Evolutionary conservation across 2,797 vertebrate species (phyloP), one percentile per base, ranked within the genome.

Genomic region (Sebastes variabilis): DNA sequence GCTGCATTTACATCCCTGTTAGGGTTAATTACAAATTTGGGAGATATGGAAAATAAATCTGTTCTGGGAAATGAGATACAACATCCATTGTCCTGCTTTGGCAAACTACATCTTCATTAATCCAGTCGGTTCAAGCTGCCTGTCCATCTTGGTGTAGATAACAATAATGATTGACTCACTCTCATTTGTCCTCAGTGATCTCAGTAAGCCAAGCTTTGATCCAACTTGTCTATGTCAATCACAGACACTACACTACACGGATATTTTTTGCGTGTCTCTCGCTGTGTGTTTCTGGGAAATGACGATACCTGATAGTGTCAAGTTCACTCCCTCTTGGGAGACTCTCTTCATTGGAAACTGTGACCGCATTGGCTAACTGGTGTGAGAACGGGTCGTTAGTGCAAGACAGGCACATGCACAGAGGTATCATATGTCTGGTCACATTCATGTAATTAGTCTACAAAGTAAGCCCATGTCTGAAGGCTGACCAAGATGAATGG

Each of bases 381-480:
- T 86, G 81, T 92, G 87, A 90, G 88, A 84, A 73, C 10, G 54
- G 81, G 84, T 87, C 75, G 74, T 93, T 83, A 61, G 77, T 74
- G 68, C 12, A 73, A 80, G 67, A 75, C 80, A 60, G 56, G 82
- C 84, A 78, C 66, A 56, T 70, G 73, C 60, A 46, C 29, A 74
- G 62, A 32, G 52, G 78, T 90, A 84, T 96, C 87, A 3, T 71
- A 76, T 95, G 83, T 92, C 92, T 80, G 22, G 36, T 89, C 82
- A 83, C 85, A 81, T 54, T 81, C 67, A 62, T 90, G 88, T 94
- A 93, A 94, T 95, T 93, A 89, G 88, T 88, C 74, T 77, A 72
- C 87, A 85, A 78, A 69, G 70, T 81, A 81, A 81, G 75, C 76
- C 71, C 1, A 13, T 67, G 81, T 86, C 75, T 94, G 80, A 76